phyloP scores from a whole-genome alignment of 2,888 invertebrate genomes.

The Molorchus minor region DNA sequence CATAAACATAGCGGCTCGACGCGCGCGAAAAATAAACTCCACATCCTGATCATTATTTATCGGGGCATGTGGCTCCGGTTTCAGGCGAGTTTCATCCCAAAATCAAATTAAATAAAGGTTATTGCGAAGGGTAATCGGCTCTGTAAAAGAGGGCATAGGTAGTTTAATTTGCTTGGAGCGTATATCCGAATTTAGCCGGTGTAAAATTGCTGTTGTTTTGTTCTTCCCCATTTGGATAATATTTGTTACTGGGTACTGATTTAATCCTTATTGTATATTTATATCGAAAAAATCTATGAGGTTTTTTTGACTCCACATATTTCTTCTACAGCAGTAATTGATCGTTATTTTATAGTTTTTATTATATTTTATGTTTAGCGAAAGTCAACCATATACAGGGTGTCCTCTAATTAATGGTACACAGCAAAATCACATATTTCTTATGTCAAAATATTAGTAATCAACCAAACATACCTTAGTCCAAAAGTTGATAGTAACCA shows the following conservation, averaged over 20 bases:
- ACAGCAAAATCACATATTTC: too few relatives aligned
- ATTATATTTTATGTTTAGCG: too few relatives aligned
- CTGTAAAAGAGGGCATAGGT: constrained; percentile 16
- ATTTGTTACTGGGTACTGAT: background rate
- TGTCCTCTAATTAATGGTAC: too few relatives aligned
- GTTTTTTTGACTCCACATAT: too few relatives aligned
- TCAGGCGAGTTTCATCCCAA: constrained; percentile 17
- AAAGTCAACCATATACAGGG: too few relatives aligned
- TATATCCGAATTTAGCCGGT: constrained; percentile 19
- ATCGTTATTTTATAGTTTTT: too few relatives aligned
- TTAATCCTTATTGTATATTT: too few relatives aligned
- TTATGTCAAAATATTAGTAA: too few relatives aligned
- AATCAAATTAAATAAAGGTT: constrained; percentile 15
- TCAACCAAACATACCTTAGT: too few relatives aligned
- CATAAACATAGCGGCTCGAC: constrained; percentile 3
- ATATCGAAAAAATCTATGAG: too few relatives aligned
- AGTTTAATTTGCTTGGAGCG: constrained; percentile 13
- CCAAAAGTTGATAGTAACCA: too few relatives aligned
- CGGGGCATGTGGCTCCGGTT: background rate
- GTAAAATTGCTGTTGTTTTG: constrained; percentile 5
- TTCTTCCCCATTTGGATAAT: background rate
- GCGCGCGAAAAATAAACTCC: constrained; percentile 20
- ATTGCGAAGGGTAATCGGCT: constrained; percentile 2
- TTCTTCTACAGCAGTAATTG: too few relatives aligned
- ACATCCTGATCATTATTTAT: constrained; percentile 23